Base-by-base conservation (phyloP, 30 jellyfish, hydroid and myxozoan genomes). In the Aurelia sp. region DNA sequence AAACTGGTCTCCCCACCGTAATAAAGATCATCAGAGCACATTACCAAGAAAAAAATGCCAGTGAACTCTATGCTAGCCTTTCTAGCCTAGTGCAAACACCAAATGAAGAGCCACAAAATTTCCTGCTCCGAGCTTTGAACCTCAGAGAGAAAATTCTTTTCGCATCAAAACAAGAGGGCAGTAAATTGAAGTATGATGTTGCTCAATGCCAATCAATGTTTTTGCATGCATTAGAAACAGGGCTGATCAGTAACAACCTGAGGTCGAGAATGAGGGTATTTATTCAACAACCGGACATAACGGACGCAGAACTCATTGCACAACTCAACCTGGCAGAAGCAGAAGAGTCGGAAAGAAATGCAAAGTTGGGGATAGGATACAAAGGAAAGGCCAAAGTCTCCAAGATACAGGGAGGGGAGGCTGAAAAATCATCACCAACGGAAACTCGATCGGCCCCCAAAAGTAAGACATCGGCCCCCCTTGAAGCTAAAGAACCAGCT, bases 61-160 rank as follows among this genome's bases (percentile, higher is more conserved):
- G 93, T 73, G 88, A 44, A 31, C 75, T 84, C 16, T 72, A 63
- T 73, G 64, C 82, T 9, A 84, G 82, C 66, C 65, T 72, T 2
- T 47, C 88, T 7, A 61, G 22, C 64, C 18, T 84, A 80, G 83
- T 44, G 20, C 93, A 84, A 41, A 6, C 18, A 3, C 63, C 82
- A 59, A 51, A 40, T 15, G 85, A 82, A 61, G 91, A 69, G 47
- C 91, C 91, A 15, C 71, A 82, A 18, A 67, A 82, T 61, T 82
- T 67, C 59, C 91, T 82, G 8, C 47, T 82, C 35, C 79, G 85
- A n/a, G 91, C 91, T 8, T 60, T 82, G 27, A 82, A 82, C 53
- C 52, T 82, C 38, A 38, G 85, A 59, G 87, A 76, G 21, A 52
- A 76, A 24, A 65, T 76, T 18, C 58, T 76, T 58, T 76, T 76